phyloP scores from a whole-genome alignment of 1,140 invertebrate genomes.

The Drosophila auraria region DNA sequence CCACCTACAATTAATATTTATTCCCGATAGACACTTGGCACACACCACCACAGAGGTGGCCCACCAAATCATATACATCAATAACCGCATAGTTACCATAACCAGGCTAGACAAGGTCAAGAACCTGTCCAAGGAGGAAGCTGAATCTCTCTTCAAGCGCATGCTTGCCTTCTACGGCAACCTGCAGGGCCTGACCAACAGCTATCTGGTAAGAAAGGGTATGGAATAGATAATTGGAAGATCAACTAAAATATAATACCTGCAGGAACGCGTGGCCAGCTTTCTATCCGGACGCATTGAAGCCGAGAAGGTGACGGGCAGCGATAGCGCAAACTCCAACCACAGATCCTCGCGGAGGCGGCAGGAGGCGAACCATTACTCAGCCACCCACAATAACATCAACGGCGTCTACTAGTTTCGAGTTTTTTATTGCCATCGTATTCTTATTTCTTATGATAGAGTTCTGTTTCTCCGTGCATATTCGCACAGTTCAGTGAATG shows the following conservation, averaged over 20 bases:
- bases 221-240: neutral
- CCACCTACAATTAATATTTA: neutral
- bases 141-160: constrained; percentile 76
- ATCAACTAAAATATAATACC: neutral
- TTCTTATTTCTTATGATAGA: constrained; percentile 83
- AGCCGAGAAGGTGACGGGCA: constrained; percentile 80
- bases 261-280: constrained; percentile 76
- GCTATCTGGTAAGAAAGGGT: constrained; percentile 63
- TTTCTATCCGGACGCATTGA: constrained; percentile 83
- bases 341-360: constrained; percentile 62
- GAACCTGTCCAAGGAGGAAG: constrained; percentile 77
- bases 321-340: constrained; percentile 51
- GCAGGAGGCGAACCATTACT: constrained; percentile 66
- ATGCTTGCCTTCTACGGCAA: constrained; percentile 72
- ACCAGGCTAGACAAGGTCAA: constrained; percentile 77
- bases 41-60: constrained; percentile 78
- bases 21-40: constrained; percentile 58
- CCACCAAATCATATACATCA: constrained; percentile 76
- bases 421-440: constrained; percentile 80
- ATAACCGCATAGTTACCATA: constrained; percentile 77
- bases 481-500: constrained; percentile 63
- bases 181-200: constrained; percentile 70
- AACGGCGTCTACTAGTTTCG: constrained; percentile 84
- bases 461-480: constrained; percentile 78
- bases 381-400: constrained; percentile 80